Evolutionary conservation across 2,797 vertebrate genomes (phyloP).

Genomic region (Micromesistius poutassou): DNA sequence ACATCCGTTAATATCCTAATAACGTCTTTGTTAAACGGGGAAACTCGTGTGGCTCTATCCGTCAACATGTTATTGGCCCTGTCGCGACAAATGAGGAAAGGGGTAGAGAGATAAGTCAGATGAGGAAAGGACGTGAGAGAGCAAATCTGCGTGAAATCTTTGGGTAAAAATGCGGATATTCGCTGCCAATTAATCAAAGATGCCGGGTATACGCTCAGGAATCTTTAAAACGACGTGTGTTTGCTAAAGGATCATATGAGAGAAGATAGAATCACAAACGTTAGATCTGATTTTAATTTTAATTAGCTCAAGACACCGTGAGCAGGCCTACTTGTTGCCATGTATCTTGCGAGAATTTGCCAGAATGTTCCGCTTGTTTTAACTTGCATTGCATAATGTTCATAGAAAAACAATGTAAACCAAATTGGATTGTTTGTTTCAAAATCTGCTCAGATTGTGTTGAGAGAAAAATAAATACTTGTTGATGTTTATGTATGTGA

Average conservation of each 20-base stretch:
- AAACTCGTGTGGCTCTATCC: too few relatives aligned
- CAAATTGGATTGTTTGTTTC: neutral
- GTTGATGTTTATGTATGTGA: neutral
- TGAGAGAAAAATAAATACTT: neutral
- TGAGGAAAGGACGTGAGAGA: neutral
- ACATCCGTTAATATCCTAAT: neutral
- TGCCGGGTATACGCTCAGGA: too few relatives aligned
- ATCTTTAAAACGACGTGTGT: too few relatives aligned
- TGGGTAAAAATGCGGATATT: conserved; percentile 24
- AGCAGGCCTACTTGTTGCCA: neutral
- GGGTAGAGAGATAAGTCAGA: too few relatives aligned
- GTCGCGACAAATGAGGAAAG: neutral
- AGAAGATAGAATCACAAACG: neutral
- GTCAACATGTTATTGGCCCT: neutral
- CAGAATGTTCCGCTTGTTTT: neutral
- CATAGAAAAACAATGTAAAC: neutral
- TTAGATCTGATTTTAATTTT: neutral
- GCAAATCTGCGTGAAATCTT: conserved; percentile 37
- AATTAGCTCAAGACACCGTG: neutral
- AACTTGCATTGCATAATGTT: neutral
- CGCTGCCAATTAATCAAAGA: neutral
- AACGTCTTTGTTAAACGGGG: too few relatives aligned
- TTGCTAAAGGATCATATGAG: too few relatives aligned
- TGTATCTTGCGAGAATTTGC: neutral
- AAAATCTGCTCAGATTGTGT: neutral